Evolutionary conservation across 2,888 invertebrate species (phyloP).

Genomic region (Apeira syringaria): DNA sequence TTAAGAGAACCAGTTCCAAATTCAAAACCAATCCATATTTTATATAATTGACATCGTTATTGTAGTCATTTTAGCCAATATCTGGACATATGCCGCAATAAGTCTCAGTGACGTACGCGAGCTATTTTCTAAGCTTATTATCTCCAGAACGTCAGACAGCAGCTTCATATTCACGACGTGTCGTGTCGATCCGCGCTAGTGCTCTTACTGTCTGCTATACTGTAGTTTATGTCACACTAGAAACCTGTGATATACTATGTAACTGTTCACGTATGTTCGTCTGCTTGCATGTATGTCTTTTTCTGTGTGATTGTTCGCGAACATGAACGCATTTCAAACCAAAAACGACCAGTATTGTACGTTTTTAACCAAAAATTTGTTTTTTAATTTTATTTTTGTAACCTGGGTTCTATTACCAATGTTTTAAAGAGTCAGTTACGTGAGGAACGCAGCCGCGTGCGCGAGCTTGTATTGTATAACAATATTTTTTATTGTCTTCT

Average conservation of each 20-base stretch:
- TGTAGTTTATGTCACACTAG: constrained; percentile 57
- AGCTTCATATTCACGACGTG: too few relatives aligned
- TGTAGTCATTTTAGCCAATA: too few relatives aligned
- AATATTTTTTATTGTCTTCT: constrained; percentile 81
- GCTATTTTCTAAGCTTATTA: too few relatives aligned
- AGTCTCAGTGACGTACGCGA: too few relatives aligned
- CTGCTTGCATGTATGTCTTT: constrained; percentile 67
- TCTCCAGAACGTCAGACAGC: too few relatives aligned
- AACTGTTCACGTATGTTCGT: constrained; percentile 61
- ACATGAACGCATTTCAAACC: constrained; percentile 48
- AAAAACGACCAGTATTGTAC: constrained; percentile 79
- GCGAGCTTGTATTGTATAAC: constrained; percentile 67
- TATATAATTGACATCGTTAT: too few relatives aligned
- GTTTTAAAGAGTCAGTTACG: constrained; percentile 44
- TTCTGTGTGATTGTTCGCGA: constrained; percentile 56
- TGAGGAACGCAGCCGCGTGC: constrained; percentile 32
- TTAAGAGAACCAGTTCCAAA: too few relatives aligned
- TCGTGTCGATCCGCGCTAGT: neutral
- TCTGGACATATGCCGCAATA: too few relatives aligned
- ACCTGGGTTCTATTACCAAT: constrained; percentile 63
- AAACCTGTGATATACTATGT: constrained; percentile 74
- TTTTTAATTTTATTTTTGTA: constrained; percentile 46
- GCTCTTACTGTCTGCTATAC: neutral
- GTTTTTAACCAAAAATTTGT: constrained; percentile 70
- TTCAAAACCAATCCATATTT: too few relatives aligned